Evolutionary conservation across 2,113 vertebrate species (phyloP).

Genomic region (Tautogolabrus adspersus): DNA sequence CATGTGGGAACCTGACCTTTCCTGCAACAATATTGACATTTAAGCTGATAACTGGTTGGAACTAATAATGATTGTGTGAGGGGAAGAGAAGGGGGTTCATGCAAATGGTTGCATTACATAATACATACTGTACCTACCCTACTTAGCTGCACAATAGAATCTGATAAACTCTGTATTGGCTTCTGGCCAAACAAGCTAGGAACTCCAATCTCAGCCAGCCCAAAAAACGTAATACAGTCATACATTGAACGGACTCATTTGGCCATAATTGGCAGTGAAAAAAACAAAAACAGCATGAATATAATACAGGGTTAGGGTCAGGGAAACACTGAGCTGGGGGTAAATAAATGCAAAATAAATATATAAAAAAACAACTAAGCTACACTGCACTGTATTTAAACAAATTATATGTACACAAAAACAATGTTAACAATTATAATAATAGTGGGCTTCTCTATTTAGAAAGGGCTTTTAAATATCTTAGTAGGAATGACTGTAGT

Average conservation of each 20-base stretch:
- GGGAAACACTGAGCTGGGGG: no score
- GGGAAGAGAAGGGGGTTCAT: constrained; percentile 1
- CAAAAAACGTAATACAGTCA: background rate
- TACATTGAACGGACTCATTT: rapidly evolving
- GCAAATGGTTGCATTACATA: constrained; percentile 53
- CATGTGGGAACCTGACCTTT: constrained; percentile 39
- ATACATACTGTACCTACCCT: constrained; percentile 1
- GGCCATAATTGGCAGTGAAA: background rate
- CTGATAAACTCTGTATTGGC: background rate
- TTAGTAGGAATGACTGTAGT: no score
- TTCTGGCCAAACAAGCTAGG: background rate
- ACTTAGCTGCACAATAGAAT: constrained; percentile 39
- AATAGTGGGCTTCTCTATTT: no score
- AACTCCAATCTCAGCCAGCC: background rate
- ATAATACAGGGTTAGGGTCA: no score
- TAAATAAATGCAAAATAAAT: no score
- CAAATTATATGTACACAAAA: no score
- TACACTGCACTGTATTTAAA: no score
- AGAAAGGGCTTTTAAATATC: no score
- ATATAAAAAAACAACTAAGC: no score
- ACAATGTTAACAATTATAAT: no score
- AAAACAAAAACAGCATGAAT: background rate
- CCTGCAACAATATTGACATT: constrained; percentile 45
- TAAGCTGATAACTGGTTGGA: constrained; percentile 19
- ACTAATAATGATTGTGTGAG: constrained; percentile 8